Conservation (phyloP, 2,113 vertebrate species). For the Clupea harengus region DNA sequence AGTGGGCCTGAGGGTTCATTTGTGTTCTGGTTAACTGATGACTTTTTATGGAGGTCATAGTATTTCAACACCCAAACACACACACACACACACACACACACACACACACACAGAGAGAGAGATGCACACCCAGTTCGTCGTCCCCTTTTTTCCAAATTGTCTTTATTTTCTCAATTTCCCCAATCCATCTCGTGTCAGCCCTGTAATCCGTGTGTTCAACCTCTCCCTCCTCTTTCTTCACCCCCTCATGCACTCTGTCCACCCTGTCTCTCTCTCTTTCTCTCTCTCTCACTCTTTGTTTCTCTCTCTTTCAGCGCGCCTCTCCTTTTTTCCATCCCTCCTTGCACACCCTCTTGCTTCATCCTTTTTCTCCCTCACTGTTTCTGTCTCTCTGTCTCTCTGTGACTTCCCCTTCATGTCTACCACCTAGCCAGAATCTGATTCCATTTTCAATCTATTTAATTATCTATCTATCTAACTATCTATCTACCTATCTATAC, state of each 20-base stretch:
- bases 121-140: neutral
- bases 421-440: too few species aligned
- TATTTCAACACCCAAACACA: neutral
- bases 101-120: neutral
- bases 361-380: neutral
- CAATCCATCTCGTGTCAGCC: neutral
- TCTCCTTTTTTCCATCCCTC: constrained; percentile 18
- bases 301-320: neutral
- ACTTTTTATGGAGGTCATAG: constrained; percentile 38
- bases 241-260: neutral
- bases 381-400: neutral
- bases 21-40: constrained; percentile 41
- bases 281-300: neutral
- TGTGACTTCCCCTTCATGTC: too few species aligned
- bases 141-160: neutral
- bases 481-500: neutral
- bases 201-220: neutral
- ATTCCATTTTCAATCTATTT: neutral
- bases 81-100: neutral
- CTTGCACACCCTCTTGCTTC: neutral
- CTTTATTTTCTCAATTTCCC: neutral
- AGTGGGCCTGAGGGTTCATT: constrained; percentile 24
- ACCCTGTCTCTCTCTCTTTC: neutral
- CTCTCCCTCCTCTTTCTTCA: neutral
- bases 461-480: neutral